Conservation (phyloP, 2,113 vertebrate genomes). For the Gadus chalcogrammus region DNA sequence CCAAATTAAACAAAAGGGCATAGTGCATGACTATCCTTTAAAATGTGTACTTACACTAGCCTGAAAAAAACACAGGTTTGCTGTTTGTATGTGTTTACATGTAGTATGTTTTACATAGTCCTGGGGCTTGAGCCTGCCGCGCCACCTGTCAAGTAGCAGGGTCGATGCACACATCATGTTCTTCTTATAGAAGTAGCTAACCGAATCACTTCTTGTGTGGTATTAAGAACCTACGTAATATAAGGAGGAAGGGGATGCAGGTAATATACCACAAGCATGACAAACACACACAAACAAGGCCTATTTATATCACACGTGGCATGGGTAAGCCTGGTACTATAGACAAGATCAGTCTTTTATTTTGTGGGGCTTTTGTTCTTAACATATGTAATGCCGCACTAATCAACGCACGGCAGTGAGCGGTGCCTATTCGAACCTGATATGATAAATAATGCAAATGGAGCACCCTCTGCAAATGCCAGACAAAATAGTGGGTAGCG, state of each 20-base stretch:
- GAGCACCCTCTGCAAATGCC: constrained; percentile 69
- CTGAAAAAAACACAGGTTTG: constrained; percentile 1
- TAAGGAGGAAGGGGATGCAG: background rate
- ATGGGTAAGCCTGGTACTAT: constrained; percentile 34
- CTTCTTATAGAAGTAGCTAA: constrained; percentile 15
- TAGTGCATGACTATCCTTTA: constrained; percentile 5
- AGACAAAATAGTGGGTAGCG: constrained; percentile 56
- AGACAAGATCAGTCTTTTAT: constrained; percentile 40
- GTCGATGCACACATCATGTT: constrained; percentile 11
- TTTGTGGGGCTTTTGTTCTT: constrained; percentile 58
- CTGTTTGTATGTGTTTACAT: background rate
- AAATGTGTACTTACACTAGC: constrained; percentile 20
- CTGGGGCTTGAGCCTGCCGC: constrained; percentile 28
- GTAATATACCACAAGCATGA: constrained; percentile 19
- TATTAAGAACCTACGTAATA: background rate
- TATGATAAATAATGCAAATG: constrained; percentile 78
- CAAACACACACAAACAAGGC: too few relatives aligned
- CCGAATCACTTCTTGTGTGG: background rate
- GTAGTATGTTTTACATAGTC: constrained; percentile 4
- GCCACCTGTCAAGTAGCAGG: constrained; percentile 41
- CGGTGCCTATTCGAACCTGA: constrained; percentile 60
- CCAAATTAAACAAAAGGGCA: constrained; percentile 30
- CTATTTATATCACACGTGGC: constrained; percentile 24
- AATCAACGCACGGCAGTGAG: constrained; percentile 59
- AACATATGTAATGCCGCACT: constrained; percentile 63